A percentile compares a stretch with the other conserved stretches of the same genome.
These are phyloP conservation scores for Rhinichthys osculus DNA, from an alignment of 2,797 vertebrate species.

Conservation along the genomic window DNA sequence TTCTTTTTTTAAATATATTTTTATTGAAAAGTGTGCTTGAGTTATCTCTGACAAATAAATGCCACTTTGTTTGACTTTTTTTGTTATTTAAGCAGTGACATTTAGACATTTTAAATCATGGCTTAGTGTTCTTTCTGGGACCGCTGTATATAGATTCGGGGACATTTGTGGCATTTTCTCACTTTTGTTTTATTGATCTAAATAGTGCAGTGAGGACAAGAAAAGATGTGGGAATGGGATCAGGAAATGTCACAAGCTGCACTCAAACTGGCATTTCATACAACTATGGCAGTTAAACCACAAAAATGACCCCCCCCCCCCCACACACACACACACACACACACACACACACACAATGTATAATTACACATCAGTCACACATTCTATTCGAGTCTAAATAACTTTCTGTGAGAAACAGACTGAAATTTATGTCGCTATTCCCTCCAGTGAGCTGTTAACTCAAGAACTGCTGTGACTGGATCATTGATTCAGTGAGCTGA, in stretches of 20 bases:
- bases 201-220: not conserved
- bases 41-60: not conserved
- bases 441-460: not conserved
- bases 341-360: not conserved
- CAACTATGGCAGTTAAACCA: not conserved
- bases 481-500: not conserved
- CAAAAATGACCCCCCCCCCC: not conserved
- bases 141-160: not conserved
- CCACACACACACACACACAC: no score
- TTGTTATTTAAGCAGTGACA: not conserved
- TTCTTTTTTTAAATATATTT: not conserved
- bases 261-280: not conserved
- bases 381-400: not conserved
- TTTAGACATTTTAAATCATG: not conserved
- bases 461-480: not conserved
- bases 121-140: not conserved
- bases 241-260: constrained; percentile 7
- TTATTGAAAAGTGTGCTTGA: not conserved
- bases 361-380: not conserved
- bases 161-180: not conserved
- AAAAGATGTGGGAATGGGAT: not conserved
- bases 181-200: not conserved
- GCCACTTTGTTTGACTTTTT: not conserved
- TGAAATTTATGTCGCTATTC: not conserved
- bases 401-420: not conserved